These are phyloP conservation scores for Nestor notabilis DNA, from an alignment of 2,113 vertebrate genomes.

Conservation along the genomic window DNA sequence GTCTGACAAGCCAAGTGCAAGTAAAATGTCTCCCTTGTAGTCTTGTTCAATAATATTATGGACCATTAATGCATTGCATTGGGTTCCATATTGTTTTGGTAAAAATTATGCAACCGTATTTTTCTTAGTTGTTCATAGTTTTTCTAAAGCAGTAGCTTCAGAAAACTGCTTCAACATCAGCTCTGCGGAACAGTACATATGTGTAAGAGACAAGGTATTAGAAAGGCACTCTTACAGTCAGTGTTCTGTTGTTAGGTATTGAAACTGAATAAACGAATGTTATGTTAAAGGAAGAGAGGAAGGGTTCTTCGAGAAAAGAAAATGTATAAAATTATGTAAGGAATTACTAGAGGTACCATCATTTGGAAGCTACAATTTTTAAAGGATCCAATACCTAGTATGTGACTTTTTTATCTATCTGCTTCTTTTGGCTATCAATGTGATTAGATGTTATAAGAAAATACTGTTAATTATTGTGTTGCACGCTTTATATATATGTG, in stretches of 20 bases:
- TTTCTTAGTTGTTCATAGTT: background rate
- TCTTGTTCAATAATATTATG: slow-evolving; percentile 81
- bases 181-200: background rate
- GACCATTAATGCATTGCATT: slow-evolving; percentile 77
- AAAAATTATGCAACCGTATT: slow-evolving; percentile 58
- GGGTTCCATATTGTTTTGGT: slow-evolving; percentile 67
- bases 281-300: background rate
- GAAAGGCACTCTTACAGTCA: background rate
- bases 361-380: background rate
- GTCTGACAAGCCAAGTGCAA: slow-evolving; percentile 80
- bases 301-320: background rate
- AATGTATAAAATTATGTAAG: background rate
- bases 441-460: background rate
- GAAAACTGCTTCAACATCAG: background rate
- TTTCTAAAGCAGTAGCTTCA: slow-evolving; percentile 33
- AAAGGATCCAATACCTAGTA: background rate
- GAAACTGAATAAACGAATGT: background rate
- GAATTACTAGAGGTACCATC: background rate
- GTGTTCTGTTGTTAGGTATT: background rate
- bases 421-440: background rate
- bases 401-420: background rate
- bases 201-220: background rate
- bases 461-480: background rate
- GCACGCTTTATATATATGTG: background rate
- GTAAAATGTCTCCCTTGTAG: slow-evolving; percentile 80